Conservation (phyloP, 92 coral and sea anemone genomes). For the Diadumene lineata region DNA sequence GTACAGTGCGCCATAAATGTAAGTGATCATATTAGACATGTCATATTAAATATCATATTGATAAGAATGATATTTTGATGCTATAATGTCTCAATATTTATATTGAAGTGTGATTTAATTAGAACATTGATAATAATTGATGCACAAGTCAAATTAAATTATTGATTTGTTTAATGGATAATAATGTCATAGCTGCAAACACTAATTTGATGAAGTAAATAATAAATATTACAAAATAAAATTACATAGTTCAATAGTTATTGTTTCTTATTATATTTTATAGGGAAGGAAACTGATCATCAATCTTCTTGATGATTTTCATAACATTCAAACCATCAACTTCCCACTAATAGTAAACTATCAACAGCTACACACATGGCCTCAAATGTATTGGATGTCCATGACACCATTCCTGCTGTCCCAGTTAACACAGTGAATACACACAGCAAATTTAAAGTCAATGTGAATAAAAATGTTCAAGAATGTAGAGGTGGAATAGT, state of each 20-base stretch:
- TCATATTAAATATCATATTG: too few species aligned
- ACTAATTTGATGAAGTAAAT: too few species aligned
- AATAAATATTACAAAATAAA: too few species aligned
- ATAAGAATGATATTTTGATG: too few species aligned
- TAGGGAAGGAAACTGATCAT: slow-evolving; percentile 12
- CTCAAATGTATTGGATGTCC: slow-evolving; percentile 40
- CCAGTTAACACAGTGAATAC: not conserved
- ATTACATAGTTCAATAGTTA: not conserved
- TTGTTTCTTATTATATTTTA: not conserved
- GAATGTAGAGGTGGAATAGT: slow-evolving; percentile 2
- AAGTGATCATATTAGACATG: not conserved
- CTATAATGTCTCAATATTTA: too few species aligned
- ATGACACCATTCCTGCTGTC: slow-evolving; percentile 34
- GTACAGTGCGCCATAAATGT: not conserved
- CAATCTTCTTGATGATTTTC: slow-evolving; percentile 44
- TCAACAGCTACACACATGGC: slow-evolving; percentile 61
- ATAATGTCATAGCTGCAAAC: too few species aligned
- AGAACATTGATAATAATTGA: too few species aligned
- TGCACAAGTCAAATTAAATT: too few species aligned
- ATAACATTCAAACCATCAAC: slow-evolving; percentile 52
- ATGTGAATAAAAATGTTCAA: not conserved
- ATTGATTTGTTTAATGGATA: too few species aligned
- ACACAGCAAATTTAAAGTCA: slow-evolving; percentile 3
- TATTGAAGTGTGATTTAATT: too few species aligned
- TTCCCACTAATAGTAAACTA: slow-evolving; percentile 43